Evolutionary conservation across 2,888 invertebrate species (phyloP), one percentile per base, ranked within the genome.

Genomic region (Drosophila niveifrons): DNA sequence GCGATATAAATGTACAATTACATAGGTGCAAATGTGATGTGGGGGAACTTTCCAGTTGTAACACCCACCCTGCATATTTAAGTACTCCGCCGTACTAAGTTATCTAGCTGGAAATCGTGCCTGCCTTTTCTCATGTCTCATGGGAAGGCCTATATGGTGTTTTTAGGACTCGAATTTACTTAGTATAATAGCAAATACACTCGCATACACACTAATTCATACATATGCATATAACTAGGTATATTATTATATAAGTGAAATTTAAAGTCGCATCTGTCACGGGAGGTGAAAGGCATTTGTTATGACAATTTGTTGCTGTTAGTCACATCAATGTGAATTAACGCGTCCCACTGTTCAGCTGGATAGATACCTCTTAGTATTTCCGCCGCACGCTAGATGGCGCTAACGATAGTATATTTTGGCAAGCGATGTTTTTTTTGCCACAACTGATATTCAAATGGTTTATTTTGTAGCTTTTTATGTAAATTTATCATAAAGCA

Each of bases 61-160:
- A 46, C 41, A 53, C 46, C 48, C 52, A 41, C 18, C 63, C 10
- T 48, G 46, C 18, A 39, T 56, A 39, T 56, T 39, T 41, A 63
- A 41, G 46, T 48, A 41, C 17, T 29, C 13, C 8, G 31, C 1
- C 11, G 43, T 43, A 28, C 13, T 8, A 15, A 15, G 56, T 58
- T 59, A 71, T 52, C 55, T 50, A 58, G 68, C 78, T 75, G 78
- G 73, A 78, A 82, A 63, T 66, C 47, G 63, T 51, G 75, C 67
- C 75, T 72, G 63, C 53, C 65, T 63, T 57, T 41, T 31, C 65
- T 47, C 59, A 48, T 50, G 59, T 66, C 83, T 66, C 82, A 53
- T 69, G 84, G 81, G 83, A 77, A 76, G 70, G 65, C 61, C 65
- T 67, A 70, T 70, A 71, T 72, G 61, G 47, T 55, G 57, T 43